Base-by-base conservation (phyloP, 2,888 invertebrate species). In the Ophion ventricosus region DNA sequence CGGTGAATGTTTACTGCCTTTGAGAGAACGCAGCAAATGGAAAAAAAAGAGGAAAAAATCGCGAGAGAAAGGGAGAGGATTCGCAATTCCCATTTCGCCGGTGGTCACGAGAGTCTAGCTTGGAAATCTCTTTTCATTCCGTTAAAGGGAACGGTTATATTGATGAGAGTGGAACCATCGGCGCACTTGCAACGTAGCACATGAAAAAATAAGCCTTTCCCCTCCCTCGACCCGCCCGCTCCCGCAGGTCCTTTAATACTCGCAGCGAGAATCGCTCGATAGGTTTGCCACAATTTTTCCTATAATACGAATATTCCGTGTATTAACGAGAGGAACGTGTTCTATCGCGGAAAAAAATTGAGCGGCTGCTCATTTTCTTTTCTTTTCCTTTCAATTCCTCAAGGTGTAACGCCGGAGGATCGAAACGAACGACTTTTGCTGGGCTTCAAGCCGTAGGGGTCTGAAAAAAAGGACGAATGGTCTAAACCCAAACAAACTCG, bases 81-180 rank as follows among this genome's bases (percentile, higher is more conserved):
- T 81, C 80, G 84, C 81, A 66, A 81, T 81, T 81, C 76, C 84
- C 80, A 81, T 84, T 84, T 81, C 84, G 59, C 78, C 59, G 75
- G 66, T 11, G 56, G 17, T 35, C 75, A 61, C 59, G 61, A 74
- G 67, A 25, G 78, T 26, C 26, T 57, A 23, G 29, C 76, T 76
- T 61, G 83, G 72, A 74, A 75, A 84, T 81, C 73, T 78, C 80
- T 72, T 83, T 83, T 76, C 83, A 64, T 70, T 77, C 81, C 81
- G 64, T 81, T 84, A 84, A 74, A 74, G 84, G 69, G 78, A 70
- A 69, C 54, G 67, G 29, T 72, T 66, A 64, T 73, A 69, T 54
- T 49, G 82, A 73, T 35, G 56, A 69, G 78, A 72, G 64, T 64
- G 63, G 73, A 64, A 81, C 54, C 54, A 25, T 40, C 40, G 17